These are phyloP conservation scores for Cyanoderma ruficeps DNA, from an alignment of 2,113 vertebrate species.

Conservation along the genomic window DNA sequence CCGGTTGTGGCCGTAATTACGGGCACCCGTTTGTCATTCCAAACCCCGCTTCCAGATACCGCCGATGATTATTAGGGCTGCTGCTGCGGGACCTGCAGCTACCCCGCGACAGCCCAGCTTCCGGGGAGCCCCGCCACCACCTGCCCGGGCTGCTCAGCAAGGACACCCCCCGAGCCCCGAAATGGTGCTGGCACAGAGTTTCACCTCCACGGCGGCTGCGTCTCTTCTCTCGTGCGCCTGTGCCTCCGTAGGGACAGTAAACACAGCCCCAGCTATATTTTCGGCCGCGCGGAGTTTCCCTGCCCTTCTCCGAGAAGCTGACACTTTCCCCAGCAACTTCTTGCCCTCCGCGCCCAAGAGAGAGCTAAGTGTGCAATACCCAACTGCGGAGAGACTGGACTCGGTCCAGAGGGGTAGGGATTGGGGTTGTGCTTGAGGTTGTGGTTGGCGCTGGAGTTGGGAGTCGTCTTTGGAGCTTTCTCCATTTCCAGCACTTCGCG, in stretches of 20 bases:
- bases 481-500: not conserved
- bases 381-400: not conserved
- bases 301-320: not conserved
- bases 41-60: not conserved
- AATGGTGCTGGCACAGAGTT: not conserved
- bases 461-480: not conserved
- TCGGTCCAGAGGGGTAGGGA: not conserved
- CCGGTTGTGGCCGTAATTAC: not conserved
- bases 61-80: not conserved
- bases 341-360: not conserved
- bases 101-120: not conserved
- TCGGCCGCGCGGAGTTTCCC: not conserved
- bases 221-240: not conserved
- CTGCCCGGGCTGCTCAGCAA: not conserved
- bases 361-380: not conserved
- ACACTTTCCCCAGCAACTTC: not conserved
- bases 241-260: not conserved
- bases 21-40: not conserved
- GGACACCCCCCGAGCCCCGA: not conserved
- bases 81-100: not conserved
- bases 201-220: not conserved
- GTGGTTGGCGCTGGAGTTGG: not conserved
- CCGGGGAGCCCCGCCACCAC: accelerated
- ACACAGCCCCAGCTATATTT: not conserved
- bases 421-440: not conserved